Percentiles rank a stretch among this genome's conserved stretches.
Evolutionary conservation across 2,797 vertebrate genomes (phyloP).

Genomic region (Anniella stebbinsi): DNA sequence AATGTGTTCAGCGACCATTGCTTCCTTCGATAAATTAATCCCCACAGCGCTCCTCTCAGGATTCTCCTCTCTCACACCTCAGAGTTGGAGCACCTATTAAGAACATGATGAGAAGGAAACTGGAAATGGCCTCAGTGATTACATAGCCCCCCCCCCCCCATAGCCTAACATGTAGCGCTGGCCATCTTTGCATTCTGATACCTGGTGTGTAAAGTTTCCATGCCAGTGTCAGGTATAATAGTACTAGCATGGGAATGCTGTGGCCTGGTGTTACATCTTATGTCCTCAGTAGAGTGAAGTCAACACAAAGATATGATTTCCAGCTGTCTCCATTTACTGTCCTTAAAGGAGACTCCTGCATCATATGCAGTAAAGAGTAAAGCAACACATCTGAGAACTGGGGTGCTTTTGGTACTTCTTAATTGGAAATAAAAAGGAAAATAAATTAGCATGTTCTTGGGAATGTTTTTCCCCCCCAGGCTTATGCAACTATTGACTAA

Average conservation of each 20-base stretch:
- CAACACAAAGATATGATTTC: background rate
- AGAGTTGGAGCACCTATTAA: conserved; percentile 42
- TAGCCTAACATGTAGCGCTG: background rate
- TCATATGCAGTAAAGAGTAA: background rate
- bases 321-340: background rate
- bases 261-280: background rate
- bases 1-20: conserved; percentile 57
- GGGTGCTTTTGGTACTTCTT: background rate
- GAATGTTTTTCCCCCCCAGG: background rate
- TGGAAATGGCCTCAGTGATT: background rate
- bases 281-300: background rate
- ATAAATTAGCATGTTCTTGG: conserved; percentile 32
- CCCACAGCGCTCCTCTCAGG: conserved; percentile 55
- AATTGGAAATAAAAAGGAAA: conserved; percentile 51
- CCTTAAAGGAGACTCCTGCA: background rate
- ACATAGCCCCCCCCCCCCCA: no score
- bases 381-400: background rate
- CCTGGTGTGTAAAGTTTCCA: background rate
- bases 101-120: background rate
- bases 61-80: conserved; percentile 61
- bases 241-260: no score
- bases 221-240: background rate
- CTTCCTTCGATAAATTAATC: conserved; percentile 64
- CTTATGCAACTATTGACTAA: background rate
- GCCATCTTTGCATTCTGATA: background rate